Evolutionary conservation across 2,888 invertebrate species (phyloP).

Genomic region (Amblyjoppa proteus): DNA sequence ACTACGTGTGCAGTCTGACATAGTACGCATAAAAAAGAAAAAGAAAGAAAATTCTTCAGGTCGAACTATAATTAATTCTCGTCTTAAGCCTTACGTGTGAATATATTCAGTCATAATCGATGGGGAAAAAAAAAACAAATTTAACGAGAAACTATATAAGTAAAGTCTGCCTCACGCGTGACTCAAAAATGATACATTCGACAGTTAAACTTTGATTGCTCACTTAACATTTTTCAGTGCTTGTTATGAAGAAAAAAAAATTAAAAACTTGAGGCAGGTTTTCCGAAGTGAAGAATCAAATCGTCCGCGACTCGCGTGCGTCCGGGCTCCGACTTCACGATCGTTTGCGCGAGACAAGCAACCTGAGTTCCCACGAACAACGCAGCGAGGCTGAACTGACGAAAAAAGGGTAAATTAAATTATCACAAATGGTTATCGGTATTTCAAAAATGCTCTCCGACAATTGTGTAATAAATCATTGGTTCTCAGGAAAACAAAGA

Average conservation of each 20-base stretch:
- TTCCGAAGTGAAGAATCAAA: neutral
- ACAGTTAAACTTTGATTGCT: neutral
- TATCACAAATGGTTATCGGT: conserved; percentile 59
- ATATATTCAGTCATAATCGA: neutral
- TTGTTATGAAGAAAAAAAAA: neutral
- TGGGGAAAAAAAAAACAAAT: neutral
- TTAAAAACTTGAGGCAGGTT: neutral
- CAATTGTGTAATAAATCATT: conserved; percentile 40
- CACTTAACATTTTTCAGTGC: neutral
- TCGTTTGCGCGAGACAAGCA: conserved; percentile 73
- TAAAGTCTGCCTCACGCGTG: neutral
- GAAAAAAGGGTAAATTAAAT: neutral
- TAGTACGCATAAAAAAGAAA: neutral
- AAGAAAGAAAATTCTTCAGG: neutral
- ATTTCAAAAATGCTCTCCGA: conserved; percentile 17
- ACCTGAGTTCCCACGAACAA: conserved; percentile 61
- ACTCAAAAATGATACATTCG: neutral
- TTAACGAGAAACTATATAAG: neutral
- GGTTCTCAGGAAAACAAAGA: conserved; percentile 16
- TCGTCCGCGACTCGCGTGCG: neutral
- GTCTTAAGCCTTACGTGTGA: neutral
- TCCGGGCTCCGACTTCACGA: conserved; percentile 60
- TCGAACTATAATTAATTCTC: neutral
- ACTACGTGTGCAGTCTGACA: neutral
- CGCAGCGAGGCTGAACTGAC: neutral